Percentiles rank a stretch among this genome's conserved stretches.
Conservation (phyloP, 2,888 invertebrate genomes). For the Drosophila trichaetosa region DNA sequence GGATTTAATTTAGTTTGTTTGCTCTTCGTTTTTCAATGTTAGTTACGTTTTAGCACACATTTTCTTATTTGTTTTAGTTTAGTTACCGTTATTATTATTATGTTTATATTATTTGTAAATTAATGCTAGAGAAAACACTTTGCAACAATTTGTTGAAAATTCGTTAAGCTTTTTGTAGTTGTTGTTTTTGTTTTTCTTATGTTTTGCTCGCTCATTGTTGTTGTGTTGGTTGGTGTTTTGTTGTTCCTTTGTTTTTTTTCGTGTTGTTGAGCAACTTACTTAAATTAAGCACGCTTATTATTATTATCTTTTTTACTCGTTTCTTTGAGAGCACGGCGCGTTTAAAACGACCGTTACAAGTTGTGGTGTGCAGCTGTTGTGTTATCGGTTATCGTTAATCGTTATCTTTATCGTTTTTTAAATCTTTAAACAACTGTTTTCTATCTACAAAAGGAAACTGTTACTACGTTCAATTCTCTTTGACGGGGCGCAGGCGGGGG, state of each 20-base stretch:
- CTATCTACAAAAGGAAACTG: slow-evolving; percentile 75
- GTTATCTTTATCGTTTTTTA: slow-evolving; percentile 51
- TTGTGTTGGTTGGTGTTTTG: slow-evolving; percentile 39
- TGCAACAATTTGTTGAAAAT: slow-evolving; percentile 80
- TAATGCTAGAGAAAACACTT: slow-evolving; percentile 74
- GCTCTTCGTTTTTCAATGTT: slow-evolving; percentile 55
- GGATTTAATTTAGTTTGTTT: slow-evolving; percentile 52
- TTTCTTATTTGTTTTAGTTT: slow-evolving; percentile 48
- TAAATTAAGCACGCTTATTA: slow-evolving; percentile 57
- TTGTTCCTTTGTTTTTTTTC: slow-evolving; percentile 2
- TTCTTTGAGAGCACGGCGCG: slow-evolving; percentile 65
- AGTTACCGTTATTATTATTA: slow-evolving; percentile 57
- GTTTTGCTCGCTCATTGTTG: slow-evolving; percentile 36
- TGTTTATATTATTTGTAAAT: slow-evolving; percentile 49
- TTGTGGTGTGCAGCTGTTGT: slow-evolving; percentile 44
- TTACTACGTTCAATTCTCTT: slow-evolving; percentile 59
- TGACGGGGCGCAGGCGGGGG: slow-evolving; percentile 46
- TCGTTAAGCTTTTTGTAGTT: slow-evolving; percentile 70
- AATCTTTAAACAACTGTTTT: slow-evolving; percentile 63
- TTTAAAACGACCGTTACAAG: slow-evolving; percentile 70
- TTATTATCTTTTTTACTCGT: slow-evolving; percentile 68
- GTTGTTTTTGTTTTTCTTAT: background rate
- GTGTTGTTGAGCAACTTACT: slow-evolving; percentile 64
- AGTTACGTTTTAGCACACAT: slow-evolving; percentile 75
- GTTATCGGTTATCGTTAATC: slow-evolving; percentile 40